phyloP scores from a whole-genome alignment of 2,888 invertebrate genomes.

The Parascotia fuliginaria region DNA sequence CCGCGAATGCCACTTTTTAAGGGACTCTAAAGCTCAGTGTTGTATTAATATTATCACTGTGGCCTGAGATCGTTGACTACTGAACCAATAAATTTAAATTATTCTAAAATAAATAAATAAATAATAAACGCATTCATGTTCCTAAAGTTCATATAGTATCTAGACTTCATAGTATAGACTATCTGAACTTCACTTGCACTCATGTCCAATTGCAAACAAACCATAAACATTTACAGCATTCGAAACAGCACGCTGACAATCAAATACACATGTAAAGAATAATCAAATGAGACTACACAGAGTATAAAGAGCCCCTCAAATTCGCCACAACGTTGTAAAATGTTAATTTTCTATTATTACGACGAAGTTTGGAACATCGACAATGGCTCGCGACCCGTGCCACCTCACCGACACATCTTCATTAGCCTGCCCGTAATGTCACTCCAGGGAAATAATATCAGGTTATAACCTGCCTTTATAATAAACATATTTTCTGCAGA shows the following conservation, averaged over 20 bases:
- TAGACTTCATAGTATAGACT: too few species aligned
- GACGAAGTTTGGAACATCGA: conserved; percentile 47
- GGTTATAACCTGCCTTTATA: conserved; percentile 41
- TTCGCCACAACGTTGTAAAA: conserved; percentile 34
- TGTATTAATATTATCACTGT: too few species aligned
- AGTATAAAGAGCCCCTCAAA: conserved; percentile 20
- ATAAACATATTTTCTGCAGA: conserved; percentile 32
- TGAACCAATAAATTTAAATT: too few species aligned
- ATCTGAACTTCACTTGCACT: too few species aligned
- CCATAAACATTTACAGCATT: background rate
- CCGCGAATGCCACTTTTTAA: too few species aligned
- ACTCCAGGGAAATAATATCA: conserved; percentile 66
- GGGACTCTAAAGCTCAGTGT: too few species aligned
- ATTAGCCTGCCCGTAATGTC: conserved; percentile 67
- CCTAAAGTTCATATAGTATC: too few species aligned
- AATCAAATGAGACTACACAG: conserved; percentile 11
- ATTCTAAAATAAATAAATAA: too few species aligned
- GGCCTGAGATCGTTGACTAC: too few species aligned
- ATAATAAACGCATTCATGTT: too few species aligned
- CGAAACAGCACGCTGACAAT: conserved; percentile 2
- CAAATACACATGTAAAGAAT: conserved; percentile 5
- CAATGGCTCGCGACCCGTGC: conserved; percentile 51
- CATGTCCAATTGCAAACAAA: background rate
- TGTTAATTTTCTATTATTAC: conserved; percentile 47
- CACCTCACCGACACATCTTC: conserved; percentile 72